Base-by-base conservation (phyloP, 2,797 vertebrate genomes). In the Tarsius wallacei region DNA sequence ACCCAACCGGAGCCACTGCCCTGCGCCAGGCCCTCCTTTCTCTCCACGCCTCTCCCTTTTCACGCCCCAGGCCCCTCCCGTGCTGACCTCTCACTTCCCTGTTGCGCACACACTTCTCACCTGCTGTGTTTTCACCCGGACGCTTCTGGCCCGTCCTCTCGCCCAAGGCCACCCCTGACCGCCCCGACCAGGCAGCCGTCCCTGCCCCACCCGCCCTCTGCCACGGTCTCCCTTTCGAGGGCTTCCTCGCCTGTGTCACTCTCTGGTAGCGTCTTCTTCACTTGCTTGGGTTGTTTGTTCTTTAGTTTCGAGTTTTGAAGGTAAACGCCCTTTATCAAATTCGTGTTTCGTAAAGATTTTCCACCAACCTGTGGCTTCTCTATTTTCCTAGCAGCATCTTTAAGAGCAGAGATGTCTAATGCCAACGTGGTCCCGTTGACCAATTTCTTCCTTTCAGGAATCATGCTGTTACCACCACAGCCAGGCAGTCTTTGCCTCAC, bases 321-420 rank as follows among this genome's bases (percentile, higher is more conserved):
- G 80, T 73, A 57, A 91, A 66, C 59, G 21, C 66, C 31, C 64
- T 86, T 93, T 47, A 73, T 57, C 55, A 78, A 97, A 77, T 21
- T 33, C 31, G 12, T 59, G 24, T 42, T 95, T 94, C 55, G 17
- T 26, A 80, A 90, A 17, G 51, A 49, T 81, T 85, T 96, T 76
- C 51, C 78, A 64, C 19, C 31, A 93, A 12, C 33, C 49, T 47
- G 19, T 36, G 64, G 16, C 28, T 68, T 87, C 36, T 64, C 49
- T 63, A 26, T 85, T 85, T 96, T 86, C 73, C 95, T 68, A 83
- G 70, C 7, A 71, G 24, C 82, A 33, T 70, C 22, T 87, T 92
- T 92, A 85, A 85, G 28, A 63, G 12, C 36, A 83, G 28, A 4
- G 15, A 0, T 66, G 92, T 97, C 92, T 31, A 28, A 49, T 71